These are phyloP conservation scores for Graphium colonna DNA, from an alignment of 2,888 invertebrate genomes.

Conservation along the genomic window DNA sequence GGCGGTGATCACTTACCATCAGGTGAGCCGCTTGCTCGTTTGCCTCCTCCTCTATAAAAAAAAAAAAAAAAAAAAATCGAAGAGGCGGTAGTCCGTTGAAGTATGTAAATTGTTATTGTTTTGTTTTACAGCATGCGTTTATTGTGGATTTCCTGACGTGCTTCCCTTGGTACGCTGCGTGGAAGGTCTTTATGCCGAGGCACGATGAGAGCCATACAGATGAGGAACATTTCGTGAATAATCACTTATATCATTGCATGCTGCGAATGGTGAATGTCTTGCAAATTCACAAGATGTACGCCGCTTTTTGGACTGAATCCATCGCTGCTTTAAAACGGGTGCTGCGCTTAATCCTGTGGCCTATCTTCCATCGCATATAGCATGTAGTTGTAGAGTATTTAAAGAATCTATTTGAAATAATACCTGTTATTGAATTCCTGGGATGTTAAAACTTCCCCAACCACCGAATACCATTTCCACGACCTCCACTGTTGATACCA, in stretches of 20 bases:
- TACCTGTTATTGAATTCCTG: no score
- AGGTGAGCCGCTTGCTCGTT: no score
- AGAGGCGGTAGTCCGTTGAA: no score
- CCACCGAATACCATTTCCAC: no score
- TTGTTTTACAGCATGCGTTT: constrained; percentile 62
- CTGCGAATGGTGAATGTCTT: constrained; percentile 60
- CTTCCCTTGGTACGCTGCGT: constrained; percentile 69
- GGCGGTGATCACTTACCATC: no score
- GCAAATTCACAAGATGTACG: constrained; percentile 68
- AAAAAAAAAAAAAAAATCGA: no score
- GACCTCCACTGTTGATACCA: no score
- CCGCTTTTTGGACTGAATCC: constrained; percentile 66
- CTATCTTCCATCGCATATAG: not conserved
- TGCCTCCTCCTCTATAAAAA: no score
- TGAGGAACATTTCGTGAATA: constrained; percentile 46
- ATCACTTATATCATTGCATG: constrained; percentile 60
- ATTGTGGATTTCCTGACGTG: constrained; percentile 64
- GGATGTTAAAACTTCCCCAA: no score
- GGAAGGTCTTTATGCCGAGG: constrained; percentile 51
- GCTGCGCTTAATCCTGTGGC: constrained; percentile 22
- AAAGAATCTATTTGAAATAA: no score
- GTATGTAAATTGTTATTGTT: no score
- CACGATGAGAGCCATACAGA: constrained; percentile 55
- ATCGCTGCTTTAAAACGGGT: constrained; percentile 66
- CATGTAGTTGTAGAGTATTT: no score